Base-by-base conservation (phyloP, 2,797 vertebrate species). In the Chrosomus eos region DNA sequence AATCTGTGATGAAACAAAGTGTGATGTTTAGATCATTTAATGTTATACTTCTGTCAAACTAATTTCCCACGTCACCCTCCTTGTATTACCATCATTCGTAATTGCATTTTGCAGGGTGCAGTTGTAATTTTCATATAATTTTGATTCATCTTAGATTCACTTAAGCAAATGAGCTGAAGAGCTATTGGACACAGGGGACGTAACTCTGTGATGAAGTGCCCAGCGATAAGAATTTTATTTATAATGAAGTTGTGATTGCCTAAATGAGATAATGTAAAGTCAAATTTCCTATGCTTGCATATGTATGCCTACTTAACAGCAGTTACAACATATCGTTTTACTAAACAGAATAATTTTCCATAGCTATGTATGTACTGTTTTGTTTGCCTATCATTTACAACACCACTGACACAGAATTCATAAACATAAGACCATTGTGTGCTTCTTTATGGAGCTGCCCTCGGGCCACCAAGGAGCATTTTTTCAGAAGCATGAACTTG, bases 41-140 rank as follows among this genome's bases (percentile, higher is more conserved):
- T 80, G 53, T 40, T 40, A 18, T 58, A 40, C 33, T 31, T 31
- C 23, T 40, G 21, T 82, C 58, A n/a, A 75, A 83, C 66, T 5
- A 64, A 93, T 92, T 92, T 92, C 90, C 91, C 45, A 51, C 77
- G 70, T 75, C 60, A 87, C 86, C 92, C 90, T 83, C 82, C 90
- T 60, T 81, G 80, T 81, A 72, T 60, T 60, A 38, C n/a, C 36
- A n/a, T 81, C n/a, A 43, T 71, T 74, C 70, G 36, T 82, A 75
- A 83, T 83, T 75, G 71, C 58, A 38, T 66, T 75, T 82, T 75
- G 40, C 43, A 74, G 23, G 23, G 31, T 66, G 71, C 58, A 74
- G 58, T 66, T 38, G 64, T 53, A 36, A 75, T 75, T 45, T 66
- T 51, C 43, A 83, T 26, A 75, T 75, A 9, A 66, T 66, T 83